phyloP scores from a whole-genome alignment of 1,140 invertebrate species.

The Drosophila busckii region DNA sequence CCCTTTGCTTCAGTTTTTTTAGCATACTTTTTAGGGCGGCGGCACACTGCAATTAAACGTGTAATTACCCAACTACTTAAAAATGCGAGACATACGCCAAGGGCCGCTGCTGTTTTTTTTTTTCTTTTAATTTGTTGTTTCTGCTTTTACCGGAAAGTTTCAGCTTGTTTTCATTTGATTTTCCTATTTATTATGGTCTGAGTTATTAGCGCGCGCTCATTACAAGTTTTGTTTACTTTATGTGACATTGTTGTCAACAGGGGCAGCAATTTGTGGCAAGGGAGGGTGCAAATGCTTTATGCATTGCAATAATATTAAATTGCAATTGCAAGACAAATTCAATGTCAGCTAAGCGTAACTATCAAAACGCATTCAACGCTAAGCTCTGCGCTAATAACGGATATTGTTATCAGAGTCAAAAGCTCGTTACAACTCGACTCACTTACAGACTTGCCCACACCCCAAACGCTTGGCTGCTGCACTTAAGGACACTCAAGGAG shows the following conservation, averaged over 20 bases:
- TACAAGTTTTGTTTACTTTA: constrained; percentile 51
- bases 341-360: too few relatives aligned
- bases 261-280: constrained; percentile 7
- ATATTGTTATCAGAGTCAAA: constrained; percentile 21
- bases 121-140: constrained; percentile 3
- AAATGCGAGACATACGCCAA: constrained; percentile 42
- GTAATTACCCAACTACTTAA: constrained; percentile 73
- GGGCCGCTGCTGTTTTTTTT: constrained; percentile 21
- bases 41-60: constrained; percentile 73
- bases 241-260: constrained; percentile 45
- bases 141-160: constrained; percentile 48
- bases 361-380: constrained; percentile 48
- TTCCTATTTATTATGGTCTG: constrained; percentile 72
- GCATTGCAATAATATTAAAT: too few relatives aligned
- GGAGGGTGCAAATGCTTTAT: constrained; percentile 2
- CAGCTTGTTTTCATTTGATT: constrained; percentile 77
- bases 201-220: constrained; percentile 60
- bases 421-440: constrained; percentile 30
- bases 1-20: constrained; percentile 3
- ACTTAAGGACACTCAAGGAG: constrained; percentile 57
- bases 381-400: constrained; percentile 45
- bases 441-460: background rate
- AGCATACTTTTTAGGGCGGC: constrained; percentile 46
- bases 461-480: constrained; percentile 44
- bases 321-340: too few relatives aligned